Evolutionary conservation across 2,113 vertebrate species (phyloP).

Genomic region (Campylomormyrus numenius): DNA sequence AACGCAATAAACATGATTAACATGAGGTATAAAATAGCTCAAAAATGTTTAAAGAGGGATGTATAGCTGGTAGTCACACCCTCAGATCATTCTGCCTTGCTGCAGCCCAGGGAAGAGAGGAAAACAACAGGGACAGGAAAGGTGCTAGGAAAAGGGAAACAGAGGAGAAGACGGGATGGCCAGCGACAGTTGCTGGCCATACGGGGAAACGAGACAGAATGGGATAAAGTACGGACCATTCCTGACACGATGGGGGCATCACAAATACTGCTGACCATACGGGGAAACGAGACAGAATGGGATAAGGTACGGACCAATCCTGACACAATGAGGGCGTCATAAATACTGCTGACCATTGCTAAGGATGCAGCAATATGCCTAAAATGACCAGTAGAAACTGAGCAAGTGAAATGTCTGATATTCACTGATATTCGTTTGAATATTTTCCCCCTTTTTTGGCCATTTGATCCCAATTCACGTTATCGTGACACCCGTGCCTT

Average conservation of each 20-base stretch:
- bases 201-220: background rate
- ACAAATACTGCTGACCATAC: background rate
- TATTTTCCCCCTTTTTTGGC: background rate
- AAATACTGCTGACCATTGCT: background rate
- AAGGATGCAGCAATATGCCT: background rate
- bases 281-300: background rate
- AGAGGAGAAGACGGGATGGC: background rate
- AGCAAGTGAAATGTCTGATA: background rate
- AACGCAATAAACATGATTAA: background rate
- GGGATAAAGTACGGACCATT: background rate
- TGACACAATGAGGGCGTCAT: background rate
- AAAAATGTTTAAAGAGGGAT: background rate
- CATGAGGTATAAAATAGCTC: background rate
- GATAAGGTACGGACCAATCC: background rate
- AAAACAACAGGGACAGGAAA: background rate
- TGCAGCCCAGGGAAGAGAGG: background rate
- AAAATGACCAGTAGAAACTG: background rate
- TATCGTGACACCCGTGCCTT: background rate
- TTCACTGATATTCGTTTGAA: background rate
- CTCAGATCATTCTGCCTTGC: background rate
- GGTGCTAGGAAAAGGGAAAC: background rate
- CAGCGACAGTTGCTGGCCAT: background rate
- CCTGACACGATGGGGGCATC: background rate
- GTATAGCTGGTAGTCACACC: background rate
- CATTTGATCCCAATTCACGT: background rate